Base-by-base conservation (phyloP, 2,797 vertebrate genomes). In the Falco cherrug region DNA sequence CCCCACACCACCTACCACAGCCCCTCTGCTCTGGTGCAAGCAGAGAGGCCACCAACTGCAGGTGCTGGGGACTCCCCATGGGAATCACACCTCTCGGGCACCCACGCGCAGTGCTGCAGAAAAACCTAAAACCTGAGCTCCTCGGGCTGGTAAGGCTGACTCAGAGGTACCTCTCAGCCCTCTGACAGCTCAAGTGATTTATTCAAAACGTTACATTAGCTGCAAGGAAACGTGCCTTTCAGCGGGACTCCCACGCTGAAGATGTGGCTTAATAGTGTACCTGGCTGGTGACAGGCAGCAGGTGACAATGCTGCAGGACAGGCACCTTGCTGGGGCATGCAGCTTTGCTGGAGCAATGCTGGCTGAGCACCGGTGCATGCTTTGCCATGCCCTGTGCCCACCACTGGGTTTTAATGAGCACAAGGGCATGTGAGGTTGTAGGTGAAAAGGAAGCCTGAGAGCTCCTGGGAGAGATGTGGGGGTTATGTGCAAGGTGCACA, bases 111-210 rank as follows among this genome's bases (percentile, higher is more conserved):
- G 76, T 9, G 0, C 86, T 74, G 50, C 87, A 76, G 41, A 53
- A 84, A 82, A 82, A 15, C 33, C 56, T 67, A 50, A 39, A 63
- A 19, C 31, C 64, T 21, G 60, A 89, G 73, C 71, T 92, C 64
- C 69, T 71, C 4, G 2, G 69, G 57, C 61, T 86, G 82, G 39
- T n/a, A 20, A 59, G 78, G 59, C 79, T 87, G 87, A 84, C 83
- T 95, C 93, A 95, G 69, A 84, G 75, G 43, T 43, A 67, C 53
- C 59, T 65, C 89, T 80, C 88, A 71, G 47, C 71, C 68, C 79
- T 53, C 73, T 0, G 1, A 57, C 82, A 84, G 50, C 73, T 74
- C 24, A 0, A 57, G 33, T 15, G n/a, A 69, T 81, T 78, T 69
- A 69, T 78, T 57, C 67, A 35, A 45, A 76, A 35, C 2, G 2